Evolutionary conservation across 2,113 vertebrate species (phyloP), one percentile per base, ranked within the genome.

Genomic region (Ahaetulla prasina): DNA sequence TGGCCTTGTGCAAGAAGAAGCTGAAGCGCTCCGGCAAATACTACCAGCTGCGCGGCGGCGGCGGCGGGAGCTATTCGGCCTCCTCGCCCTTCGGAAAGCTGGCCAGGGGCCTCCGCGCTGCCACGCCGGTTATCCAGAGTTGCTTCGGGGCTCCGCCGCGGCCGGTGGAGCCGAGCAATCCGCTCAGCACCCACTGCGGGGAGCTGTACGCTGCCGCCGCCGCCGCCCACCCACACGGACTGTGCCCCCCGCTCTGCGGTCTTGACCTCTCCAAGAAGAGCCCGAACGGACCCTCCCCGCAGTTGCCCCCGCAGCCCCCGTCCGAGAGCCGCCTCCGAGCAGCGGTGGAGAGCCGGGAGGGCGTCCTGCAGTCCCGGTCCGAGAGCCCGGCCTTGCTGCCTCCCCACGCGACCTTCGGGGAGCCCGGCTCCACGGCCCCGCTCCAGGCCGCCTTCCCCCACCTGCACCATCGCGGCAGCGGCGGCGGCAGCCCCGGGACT

Each of bases 241-340:
- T 98, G 96, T 98, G 98, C 97, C 98, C 99, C 5, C 99, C 99
- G 0, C 98, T 98, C 95, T 99, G 98, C 18, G 99, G 99, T 96
- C 98, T 99, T 52, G 99, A 99, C 96, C 98, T 99, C 93, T 98
- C 99, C 96, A 99, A 99, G 96, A 99, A 99, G 96, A 99, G 99
- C 95, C 99, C 99, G 95, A 98, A 96, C 23, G 98, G 97, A 96
- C 98, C 97, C 90, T 47, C 92, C 96, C 98, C 97, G 96, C 98
- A 97, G 91, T 98, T 97, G 3, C 94, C 94, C 94, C 97, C 96
- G 6, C 97, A 97, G 94, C 96, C 96, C 89, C 96, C 96, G 92
- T 94, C 98, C 92, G 96, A 98, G 94, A 84, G 98, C 97, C 35
- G 98, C 90, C 92, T 95, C 27, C 54, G 85, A 27, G 25, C 68